These are phyloP conservation scores for Zaprionus kolodkinae DNA, from an alignment of 1,140 invertebrate species.

Conservation along the genomic window DNA sequence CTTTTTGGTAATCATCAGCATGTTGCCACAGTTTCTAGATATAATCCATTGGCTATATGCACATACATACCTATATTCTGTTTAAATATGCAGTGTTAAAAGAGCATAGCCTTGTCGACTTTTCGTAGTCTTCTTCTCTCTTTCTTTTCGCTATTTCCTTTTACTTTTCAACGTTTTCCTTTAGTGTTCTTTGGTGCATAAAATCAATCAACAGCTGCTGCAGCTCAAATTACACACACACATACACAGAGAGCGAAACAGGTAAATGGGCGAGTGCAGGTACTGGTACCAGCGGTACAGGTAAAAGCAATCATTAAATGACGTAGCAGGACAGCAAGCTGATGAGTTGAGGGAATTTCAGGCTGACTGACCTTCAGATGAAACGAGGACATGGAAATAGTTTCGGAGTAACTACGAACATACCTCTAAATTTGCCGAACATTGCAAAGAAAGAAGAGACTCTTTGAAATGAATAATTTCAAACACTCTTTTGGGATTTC, in stretches of 20 bases:
- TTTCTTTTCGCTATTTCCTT: constrained; percentile 16
- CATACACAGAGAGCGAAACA: constrained; percentile 1
- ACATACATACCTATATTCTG: neutral
- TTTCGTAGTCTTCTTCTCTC: neutral
- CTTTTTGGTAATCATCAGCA: neutral
- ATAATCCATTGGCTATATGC: neutral
- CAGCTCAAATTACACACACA: constrained; percentile 60
- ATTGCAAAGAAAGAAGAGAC: neutral
- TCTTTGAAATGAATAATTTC: neutral
- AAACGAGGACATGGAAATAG: neutral
- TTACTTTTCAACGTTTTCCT: constrained; percentile 31
- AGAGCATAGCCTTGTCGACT: constrained; percentile 23
- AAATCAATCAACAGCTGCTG: constrained; percentile 76
- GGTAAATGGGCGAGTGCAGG: constrained; percentile 8
- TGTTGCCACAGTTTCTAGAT: neutral
- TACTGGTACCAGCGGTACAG: neutral
- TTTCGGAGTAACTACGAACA: neutral
- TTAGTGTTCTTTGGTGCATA: constrained; percentile 62
- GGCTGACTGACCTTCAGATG: constrained; percentile 16
- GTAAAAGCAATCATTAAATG: constrained; percentile 6
- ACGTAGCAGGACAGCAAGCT: constrained; percentile 1
- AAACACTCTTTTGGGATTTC: neutral
- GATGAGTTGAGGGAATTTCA: neutral
- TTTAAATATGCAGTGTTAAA: neutral
- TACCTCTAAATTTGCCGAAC: neutral